Evolutionary conservation across 2,113 vertebrate species (phyloP).

Genomic region (Sorex fumeus): DNA sequence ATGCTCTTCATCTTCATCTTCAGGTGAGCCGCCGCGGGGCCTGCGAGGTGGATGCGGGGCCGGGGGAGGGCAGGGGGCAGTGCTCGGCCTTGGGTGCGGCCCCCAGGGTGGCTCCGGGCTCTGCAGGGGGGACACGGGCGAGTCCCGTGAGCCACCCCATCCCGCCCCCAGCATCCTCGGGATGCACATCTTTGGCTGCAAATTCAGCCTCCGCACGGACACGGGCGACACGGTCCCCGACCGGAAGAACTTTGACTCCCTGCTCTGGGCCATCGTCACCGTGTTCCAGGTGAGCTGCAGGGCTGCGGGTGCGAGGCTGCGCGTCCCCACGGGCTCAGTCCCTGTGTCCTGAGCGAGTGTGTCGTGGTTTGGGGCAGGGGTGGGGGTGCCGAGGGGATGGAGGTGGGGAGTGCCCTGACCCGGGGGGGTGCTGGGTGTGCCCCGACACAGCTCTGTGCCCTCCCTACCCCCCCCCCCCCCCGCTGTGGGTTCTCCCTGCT

Average conservation of each 20-base stretch:
- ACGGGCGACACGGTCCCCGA: slow-evolving; percentile 97
- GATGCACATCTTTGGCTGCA: slow-evolving; percentile 99
- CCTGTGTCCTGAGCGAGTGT: too few relatives aligned
- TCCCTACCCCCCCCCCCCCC: too few relatives aligned
- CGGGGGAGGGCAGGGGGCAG: background rate
- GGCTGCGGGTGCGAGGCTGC: too few relatives aligned
- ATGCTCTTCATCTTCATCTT: slow-evolving; percentile 99
- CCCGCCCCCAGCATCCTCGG: slow-evolving; percentile 93
- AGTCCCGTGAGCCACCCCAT: background rate
- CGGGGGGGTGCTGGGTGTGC: too few relatives aligned
- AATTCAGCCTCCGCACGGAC: slow-evolving; percentile 97
- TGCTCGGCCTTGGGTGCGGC: background rate
- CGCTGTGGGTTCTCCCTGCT: too few relatives aligned
- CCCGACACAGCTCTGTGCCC: too few relatives aligned
- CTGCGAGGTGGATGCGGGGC: rapidly evolving
- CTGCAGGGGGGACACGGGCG: background rate
- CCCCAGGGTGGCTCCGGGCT: background rate
- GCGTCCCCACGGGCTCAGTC: too few relatives aligned
- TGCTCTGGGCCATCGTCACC: slow-evolving; percentile 98
- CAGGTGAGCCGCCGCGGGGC: slow-evolving; percentile 89
- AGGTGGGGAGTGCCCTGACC: too few relatives aligned
- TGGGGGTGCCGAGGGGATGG: too few relatives aligned
- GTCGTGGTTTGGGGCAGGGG: too few relatives aligned
- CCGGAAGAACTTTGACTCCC: slow-evolving; percentile 98
- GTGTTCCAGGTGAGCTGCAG: slow-evolving; percentile 94